Conservation (phyloP, 2,888 invertebrate genomes). For the Bedellia somnulentella region DNA sequence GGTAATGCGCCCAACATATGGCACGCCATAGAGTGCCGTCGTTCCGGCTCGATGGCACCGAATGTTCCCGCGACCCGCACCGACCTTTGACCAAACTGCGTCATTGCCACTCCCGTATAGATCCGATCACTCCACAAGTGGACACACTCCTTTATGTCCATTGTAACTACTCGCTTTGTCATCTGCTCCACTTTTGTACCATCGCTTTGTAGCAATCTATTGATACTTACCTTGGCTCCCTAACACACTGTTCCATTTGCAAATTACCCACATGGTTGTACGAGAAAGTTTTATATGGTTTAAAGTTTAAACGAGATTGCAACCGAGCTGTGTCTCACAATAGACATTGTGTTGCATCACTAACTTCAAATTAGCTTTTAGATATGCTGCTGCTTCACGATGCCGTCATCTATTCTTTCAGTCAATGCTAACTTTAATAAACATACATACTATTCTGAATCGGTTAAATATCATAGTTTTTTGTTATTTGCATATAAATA, state of each 20-base stretch:
- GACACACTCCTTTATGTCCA: slow-evolving; percentile 13
- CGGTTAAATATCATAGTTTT: too few relatives aligned
- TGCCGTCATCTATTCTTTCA: too few relatives aligned
- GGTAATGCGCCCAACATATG: slow-evolving; percentile 54
- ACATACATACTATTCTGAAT: too few relatives aligned
- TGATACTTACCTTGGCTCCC: slow-evolving; percentile 3
- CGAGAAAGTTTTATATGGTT: too few relatives aligned
- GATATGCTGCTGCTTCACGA: too few relatives aligned
- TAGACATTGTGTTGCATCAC: too few relatives aligned
- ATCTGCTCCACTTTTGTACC: slow-evolving; percentile 5
- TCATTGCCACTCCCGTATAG: slow-evolving; percentile 19
- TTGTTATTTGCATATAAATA: too few relatives aligned
- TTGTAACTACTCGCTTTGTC: slow-evolving; percentile 15
- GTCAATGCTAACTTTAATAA: too few relatives aligned
- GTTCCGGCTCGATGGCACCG: slow-evolving; percentile 35
- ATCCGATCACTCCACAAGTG: slow-evolving; percentile 36
- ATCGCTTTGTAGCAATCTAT: slow-evolving; percentile 10
- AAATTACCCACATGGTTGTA: slow-evolving; percentile 31
- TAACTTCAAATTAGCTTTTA: too few relatives aligned
- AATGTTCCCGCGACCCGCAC: slow-evolving; percentile 34
- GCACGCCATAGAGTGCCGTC: slow-evolving; percentile 24
- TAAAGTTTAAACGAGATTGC: too few relatives aligned
- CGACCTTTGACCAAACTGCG: slow-evolving; percentile 26
- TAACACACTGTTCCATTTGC: slow-evolving; percentile 15
- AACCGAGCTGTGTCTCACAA: too few relatives aligned